Conservation (phyloP, 2,797 vertebrate genomes). For the Amblyopsis hoosieri region DNA sequence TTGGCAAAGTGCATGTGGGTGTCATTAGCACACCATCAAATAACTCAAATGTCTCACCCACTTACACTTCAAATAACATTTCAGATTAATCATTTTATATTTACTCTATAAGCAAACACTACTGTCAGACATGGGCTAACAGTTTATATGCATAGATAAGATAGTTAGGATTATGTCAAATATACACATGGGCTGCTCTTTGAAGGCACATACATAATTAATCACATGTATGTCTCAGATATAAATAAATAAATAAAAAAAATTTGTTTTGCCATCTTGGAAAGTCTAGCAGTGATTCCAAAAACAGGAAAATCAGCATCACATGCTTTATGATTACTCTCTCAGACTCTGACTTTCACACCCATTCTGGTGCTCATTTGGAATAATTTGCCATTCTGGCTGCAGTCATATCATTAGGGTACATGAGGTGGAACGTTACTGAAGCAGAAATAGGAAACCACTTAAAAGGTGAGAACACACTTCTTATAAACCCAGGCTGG, state of each 20-base stretch:
- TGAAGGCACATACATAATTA: not conserved
- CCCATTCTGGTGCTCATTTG: not conserved
- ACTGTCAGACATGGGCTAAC: constrained; percentile 1
- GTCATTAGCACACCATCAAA: constrained; percentile 1
- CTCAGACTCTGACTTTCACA: not conserved
- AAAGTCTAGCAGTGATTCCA: not conserved
- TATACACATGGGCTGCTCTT: not conserved
- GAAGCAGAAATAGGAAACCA: not conserved
- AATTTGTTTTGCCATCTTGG: too few relatives aligned
- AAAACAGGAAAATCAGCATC: not conserved
- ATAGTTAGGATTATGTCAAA: not conserved
- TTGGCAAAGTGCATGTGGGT: not conserved
- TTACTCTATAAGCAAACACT: constrained; percentile 33
- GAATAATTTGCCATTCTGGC: not conserved
- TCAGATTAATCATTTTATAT: constrained; percentile 55
- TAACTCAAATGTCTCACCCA: constrained; percentile 29
- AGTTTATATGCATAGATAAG: not conserved
- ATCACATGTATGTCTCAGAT: not conserved
- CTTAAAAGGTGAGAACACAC: not conserved
- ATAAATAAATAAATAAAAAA: too few relatives aligned
- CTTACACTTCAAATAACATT: constrained; percentile 38
- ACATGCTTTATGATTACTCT: constrained; percentile 5
- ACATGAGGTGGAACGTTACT: not conserved
- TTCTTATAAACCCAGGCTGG: not conserved
- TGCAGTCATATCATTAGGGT: not conserved